Percentiles rank a stretch among this genome's conserved stretches.
phyloP scores from a whole-genome alignment of 2,888 invertebrate genomes.

The Epiperipatus broadwayi region DNA sequence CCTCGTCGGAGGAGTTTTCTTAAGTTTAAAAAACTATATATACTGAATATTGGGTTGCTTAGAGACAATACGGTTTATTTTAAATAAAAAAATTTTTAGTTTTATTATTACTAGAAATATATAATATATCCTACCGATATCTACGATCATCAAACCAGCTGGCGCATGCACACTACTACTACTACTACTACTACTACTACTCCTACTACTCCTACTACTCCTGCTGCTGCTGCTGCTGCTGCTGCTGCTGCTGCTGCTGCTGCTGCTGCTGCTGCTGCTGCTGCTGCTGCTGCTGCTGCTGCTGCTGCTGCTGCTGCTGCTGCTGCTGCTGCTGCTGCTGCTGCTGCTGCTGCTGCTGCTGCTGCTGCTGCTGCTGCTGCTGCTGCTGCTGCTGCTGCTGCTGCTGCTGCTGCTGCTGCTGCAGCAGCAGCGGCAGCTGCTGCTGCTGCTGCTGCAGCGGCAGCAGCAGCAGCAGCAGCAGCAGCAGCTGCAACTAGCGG shows the following conservation, averaged over 20 bases:
- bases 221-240: slow-evolving; percentile 10
- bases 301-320: background rate
- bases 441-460: background rate
- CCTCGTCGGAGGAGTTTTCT: no score
- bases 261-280: slow-evolving; percentile 4
- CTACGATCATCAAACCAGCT: no score
- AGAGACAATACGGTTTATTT: no score
- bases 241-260: slow-evolving; percentile 7
- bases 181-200: no score
- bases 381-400: slow-evolving; percentile 1
- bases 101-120: no score
- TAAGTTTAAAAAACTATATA: no score
- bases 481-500: slow-evolving; percentile 14
- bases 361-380: background rate
- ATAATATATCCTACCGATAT: no score
- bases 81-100: no score
- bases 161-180: no score
- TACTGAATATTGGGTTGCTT: no score
- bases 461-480: slow-evolving; percentile 9
- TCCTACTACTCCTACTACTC: no score
- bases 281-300: slow-evolving; percentile 1
- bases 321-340: slow-evolving; percentile 3
- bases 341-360: background rate
- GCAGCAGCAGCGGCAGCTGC: background rate
- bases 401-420: slow-evolving; percentile 1